phyloP scores from a whole-genome alignment of 2,888 invertebrate genomes.

The Hydrotaea diabolus region DNA sequence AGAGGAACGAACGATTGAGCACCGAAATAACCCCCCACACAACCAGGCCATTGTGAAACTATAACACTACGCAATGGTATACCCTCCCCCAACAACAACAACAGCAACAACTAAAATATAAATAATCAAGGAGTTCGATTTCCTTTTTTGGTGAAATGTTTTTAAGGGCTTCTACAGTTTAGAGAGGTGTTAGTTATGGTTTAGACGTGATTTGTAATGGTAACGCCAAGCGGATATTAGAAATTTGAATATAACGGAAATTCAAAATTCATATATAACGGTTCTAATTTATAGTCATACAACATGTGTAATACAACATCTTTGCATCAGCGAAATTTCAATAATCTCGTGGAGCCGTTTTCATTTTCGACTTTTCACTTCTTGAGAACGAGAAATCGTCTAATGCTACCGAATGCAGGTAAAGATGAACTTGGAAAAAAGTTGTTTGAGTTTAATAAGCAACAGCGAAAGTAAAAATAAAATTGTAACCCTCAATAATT shows the following conservation, averaged over 20 bases:
- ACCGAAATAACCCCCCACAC: neutral
- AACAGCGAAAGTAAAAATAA: too few relatives aligned
- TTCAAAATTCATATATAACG: neutral
- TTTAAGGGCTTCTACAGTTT: slow-evolving; percentile 2
- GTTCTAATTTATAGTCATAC: neutral
- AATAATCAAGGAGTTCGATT: slow-evolving; percentile 3
- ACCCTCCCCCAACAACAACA: neutral
- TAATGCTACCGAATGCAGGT: slow-evolving; percentile 85
- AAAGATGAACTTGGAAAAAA: slow-evolving; percentile 38
- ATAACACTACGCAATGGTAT: slow-evolving; percentile 55
- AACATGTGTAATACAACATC: slow-evolving; percentile 65
- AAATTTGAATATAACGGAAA: slow-evolving; percentile 1
- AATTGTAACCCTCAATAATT: too few relatives aligned
- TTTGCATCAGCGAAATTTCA: slow-evolving; percentile 72
- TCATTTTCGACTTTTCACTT: slow-evolving; percentile 85
- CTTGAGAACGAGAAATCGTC: slow-evolving; percentile 85
- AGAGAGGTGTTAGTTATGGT: slow-evolving; percentile 48
- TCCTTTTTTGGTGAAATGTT: neutral
- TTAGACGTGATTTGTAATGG: slow-evolving; percentile 54
- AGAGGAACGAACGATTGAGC: slow-evolving; percentile 44
- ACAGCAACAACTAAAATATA: neutral
- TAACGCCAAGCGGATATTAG: slow-evolving; percentile 10
- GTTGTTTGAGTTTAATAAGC: too few relatives aligned
- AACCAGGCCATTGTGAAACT: neutral
- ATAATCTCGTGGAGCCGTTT: slow-evolving; percentile 74